Evolutionary conservation across 2,888 invertebrate genomes (phyloP).

Genomic region (Eupithecia pulchellata): DNA sequence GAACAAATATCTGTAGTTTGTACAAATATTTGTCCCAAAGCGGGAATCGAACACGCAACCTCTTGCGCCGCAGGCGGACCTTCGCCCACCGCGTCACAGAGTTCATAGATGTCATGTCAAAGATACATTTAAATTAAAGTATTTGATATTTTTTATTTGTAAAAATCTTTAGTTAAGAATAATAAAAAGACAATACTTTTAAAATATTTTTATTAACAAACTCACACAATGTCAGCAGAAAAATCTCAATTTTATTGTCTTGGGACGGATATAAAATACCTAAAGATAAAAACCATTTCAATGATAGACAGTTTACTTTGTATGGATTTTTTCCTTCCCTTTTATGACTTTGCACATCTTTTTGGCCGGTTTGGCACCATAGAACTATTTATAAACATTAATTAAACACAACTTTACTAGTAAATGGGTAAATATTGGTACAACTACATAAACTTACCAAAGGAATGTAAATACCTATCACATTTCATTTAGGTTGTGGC

Average conservation of each 20-base stretch:
- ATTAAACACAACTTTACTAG: not conserved
- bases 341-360: not conserved
- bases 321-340: not conserved
- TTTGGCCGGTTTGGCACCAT: not conserved
- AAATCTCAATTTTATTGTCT: conserved; percentile 15
- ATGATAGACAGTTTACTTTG: not conserved
- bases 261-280: conserved; percentile 17
- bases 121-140: no score
- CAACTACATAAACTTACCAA: not conserved
- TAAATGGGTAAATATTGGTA: not conserved
- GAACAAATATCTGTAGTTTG: no score
- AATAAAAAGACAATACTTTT: not conserved
- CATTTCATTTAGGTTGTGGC: not conserved
- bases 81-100: no score
- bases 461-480: not conserved
- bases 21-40: no score
- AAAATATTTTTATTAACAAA: conserved; percentile 25
- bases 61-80: no score
- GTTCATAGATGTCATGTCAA: no score
- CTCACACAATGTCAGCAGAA: conserved; percentile 17
- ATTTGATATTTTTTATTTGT: no score
- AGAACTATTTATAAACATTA: not conserved
- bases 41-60: no score
- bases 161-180: not conserved
- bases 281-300: not conserved